Evolutionary conservation across 2,888 invertebrate species (phyloP), one percentile per base, ranked within the genome.

Genomic region (Dolichopus griseipennis): DNA sequence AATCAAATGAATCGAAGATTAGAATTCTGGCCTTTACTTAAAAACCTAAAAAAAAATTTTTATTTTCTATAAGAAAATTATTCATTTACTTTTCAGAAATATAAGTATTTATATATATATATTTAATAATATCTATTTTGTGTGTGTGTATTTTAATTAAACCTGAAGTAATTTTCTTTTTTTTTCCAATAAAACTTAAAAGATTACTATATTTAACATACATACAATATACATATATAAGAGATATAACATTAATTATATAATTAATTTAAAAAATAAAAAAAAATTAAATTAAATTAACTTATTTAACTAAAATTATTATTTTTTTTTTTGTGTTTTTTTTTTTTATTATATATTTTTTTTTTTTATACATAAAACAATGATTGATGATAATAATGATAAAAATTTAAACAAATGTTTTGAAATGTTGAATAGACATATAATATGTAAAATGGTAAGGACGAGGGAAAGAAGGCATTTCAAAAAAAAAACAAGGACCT

Each of bases 51-150:
- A 52, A 52, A 37, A 15, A 52, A 52, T 52, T 52, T 52, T 52
- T 52, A 52, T 52, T 52, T 52, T 52, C 52, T 52, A 52, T 52
- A 52, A 52, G 52, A 52, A 52, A 52, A 52, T 52, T 52, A 18
- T 52, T 18, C 52, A 52, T 52, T 52, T 52, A 18, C 9, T 41
- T 41, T 41, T 41, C 3, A 41, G 15, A 41, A 12, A 12, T 41
- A 12, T 41, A 9, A 6, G 2, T 41, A 12, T 9, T 5, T n/a
- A 12, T 41, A 12, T 41, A 9, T 41, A 12, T 41, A 12, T 9
- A 12, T n/a, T n/a, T n/a, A n/a, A n/a, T n/a, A n/a, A n/a, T n/a
- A n/a, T n/a, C n/a, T n/a, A n/a, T 41, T 41, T 41, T 41, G n/a
- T n/a, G n/a, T n/a, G n/a, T 41, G 1, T 41, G 3, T 41, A 2